Evolutionary conservation across 2,113 vertebrate genomes (phyloP), one percentile per base, ranked within the genome.

Genomic region (Charina bottae): DNA sequence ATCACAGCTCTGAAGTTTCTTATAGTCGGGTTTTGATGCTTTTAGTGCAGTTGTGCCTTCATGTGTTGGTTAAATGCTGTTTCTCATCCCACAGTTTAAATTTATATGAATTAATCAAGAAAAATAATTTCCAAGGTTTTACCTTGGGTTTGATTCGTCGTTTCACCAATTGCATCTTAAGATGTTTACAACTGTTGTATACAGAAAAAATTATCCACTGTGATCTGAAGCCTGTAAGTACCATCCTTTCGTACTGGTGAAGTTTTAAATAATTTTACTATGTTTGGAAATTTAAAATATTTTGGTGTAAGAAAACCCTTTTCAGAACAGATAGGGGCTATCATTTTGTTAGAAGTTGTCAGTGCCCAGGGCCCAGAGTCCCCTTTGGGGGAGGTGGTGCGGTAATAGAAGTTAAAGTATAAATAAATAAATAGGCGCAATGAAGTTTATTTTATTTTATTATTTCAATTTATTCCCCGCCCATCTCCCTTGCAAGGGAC

Each of bases 41-140:
- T 56, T 78, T 21, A 19, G 15, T 8, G 6, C 33, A 1, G 6
- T 8, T 17, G 33, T 17, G n/a, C 33, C 6, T 78, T 3, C 64
- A n/a, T 15, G 2, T 9, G n/a, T 78, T 78, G 33, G 17, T 89
- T 64, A 92, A 90, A 24, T 89, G 72, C 55, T 91, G 54, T 93
- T 83, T 93, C 53, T 91, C 83, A 91, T 37, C 92, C 55, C 3
- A 0, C 97, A 99, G 99, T 95, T 98, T 98, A 94, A 99, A 99
- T 97, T 96, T 99, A 94, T 99, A 99, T 2, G 98, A 99, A 94
- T 93, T 99, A 93, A 99, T 99, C 90, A 99, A 99, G 97, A 99
- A 98, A 93, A 99, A 99, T 94, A 98, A 98, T 96, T 99, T 99
- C 96, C 98, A 99, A 96, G 99, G 99, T 91, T 99, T 99, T 97